Percentiles rank a stretch among this genome's conserved stretches.
These are phyloP conservation scores for Mus pahari DNA, from an alignment of 2,113 vertebrate species.

Conservation along the genomic window DNA sequence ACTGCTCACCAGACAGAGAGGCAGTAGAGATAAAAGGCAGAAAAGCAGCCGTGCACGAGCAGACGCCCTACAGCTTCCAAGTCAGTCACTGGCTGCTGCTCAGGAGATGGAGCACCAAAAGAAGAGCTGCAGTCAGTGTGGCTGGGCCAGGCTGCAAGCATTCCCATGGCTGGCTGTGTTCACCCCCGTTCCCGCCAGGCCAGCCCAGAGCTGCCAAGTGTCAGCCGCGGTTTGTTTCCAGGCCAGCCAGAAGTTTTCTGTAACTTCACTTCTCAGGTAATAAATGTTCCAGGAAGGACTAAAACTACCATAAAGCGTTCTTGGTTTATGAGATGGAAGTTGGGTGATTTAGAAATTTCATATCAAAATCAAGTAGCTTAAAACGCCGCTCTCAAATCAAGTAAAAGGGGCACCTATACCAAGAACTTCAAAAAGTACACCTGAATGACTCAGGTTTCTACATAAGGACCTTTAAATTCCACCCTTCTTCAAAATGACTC, in stretches of 20 bases:
- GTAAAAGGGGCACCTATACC: neutral
- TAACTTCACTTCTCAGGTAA: neutral
- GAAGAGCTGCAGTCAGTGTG: too few relatives aligned
- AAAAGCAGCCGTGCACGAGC: neutral
- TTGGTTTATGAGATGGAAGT: neutral
- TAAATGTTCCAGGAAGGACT: neutral
- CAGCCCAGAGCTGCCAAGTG: fast-evolving
- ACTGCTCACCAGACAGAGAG: neutral
- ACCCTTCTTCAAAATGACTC: neutral
- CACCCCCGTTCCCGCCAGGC: neutral
- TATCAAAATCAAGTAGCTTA: neutral
- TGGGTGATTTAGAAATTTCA: neutral
- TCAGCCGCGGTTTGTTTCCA: neutral
- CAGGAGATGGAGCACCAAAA: neutral
- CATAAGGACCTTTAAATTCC: neutral
- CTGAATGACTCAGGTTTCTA: neutral
- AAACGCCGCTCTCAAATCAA: neutral
- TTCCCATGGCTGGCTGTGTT: fast-evolving
- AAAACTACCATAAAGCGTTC: neutral
- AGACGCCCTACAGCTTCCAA: neutral
- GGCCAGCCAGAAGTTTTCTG: neutral
- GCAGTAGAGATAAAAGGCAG: neutral
- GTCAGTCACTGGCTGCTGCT: neutral
- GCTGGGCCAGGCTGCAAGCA: neutral
- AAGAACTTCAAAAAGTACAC: neutral